phyloP scores from a whole-genome alignment of 2,113 vertebrate species.

The Sylvietta virens region DNA sequence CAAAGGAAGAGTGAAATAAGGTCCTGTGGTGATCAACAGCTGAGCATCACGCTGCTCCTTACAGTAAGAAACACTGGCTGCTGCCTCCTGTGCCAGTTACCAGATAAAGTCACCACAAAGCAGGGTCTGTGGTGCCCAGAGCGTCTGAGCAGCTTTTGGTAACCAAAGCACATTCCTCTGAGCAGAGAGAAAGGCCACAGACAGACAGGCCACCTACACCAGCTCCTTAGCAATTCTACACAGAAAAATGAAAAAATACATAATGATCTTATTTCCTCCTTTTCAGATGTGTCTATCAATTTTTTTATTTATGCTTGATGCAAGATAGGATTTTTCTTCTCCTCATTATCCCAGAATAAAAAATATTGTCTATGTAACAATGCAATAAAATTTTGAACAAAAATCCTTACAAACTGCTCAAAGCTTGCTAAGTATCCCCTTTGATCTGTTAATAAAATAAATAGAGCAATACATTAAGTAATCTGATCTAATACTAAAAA shows the following conservation, averaged over 20 bases:
- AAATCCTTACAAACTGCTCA: background rate
- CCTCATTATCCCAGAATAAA: background rate
- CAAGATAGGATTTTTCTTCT: background rate
- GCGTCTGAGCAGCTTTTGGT: rapidly evolving
- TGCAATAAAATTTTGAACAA: background rate
- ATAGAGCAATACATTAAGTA: background rate
- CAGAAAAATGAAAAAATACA: background rate
- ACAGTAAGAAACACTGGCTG: rapidly evolving
- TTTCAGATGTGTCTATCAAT: background rate
- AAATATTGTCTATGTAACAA: background rate
- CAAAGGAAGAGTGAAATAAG: background rate
- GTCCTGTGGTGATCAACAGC: background rate
- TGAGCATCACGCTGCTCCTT: background rate
- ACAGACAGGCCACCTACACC: background rate
- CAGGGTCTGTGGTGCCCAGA: background rate
- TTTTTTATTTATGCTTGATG: background rate
- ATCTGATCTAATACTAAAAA: constrained; percentile 26
- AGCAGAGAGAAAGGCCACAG: background rate
- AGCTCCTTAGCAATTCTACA: background rate
- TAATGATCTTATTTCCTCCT: background rate
- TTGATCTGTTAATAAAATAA: background rate
- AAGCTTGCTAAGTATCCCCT: background rate
- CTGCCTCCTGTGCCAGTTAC: background rate
- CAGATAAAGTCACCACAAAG: background rate
- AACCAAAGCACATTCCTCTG: background rate